These are phyloP conservation scores for Standfussiana lucernea DNA, from an alignment of 2,888 invertebrate genomes.

Conservation along the genomic window DNA sequence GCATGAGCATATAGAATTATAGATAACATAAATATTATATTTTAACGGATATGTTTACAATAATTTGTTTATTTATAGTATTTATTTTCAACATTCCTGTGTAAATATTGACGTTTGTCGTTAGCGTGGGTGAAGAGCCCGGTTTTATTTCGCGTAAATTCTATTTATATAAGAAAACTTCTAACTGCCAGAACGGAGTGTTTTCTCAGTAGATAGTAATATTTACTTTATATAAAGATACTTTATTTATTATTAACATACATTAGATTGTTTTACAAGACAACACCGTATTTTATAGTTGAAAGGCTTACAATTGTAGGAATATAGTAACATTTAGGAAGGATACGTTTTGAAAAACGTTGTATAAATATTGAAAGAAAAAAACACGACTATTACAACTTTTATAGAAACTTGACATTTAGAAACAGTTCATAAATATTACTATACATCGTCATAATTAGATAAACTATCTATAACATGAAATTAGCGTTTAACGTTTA, in stretches of 20 bases:
- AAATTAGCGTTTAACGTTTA: background rate
- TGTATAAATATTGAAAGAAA: background rate
- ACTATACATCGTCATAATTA: background rate
- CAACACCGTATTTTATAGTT: background rate
- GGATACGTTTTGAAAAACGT: slow-evolving; percentile 1
- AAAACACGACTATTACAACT: background rate
- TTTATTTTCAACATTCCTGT: slow-evolving; percentile 46
- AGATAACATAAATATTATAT: slow-evolving; percentile 32
- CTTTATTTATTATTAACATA: slow-evolving; percentile 2
- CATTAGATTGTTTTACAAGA: background rate
- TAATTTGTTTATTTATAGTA: slow-evolving; percentile 46
- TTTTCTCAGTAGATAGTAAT: background rate
- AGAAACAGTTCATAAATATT: slow-evolving; percentile 19
- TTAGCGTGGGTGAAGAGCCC: slow-evolving; percentile 53
- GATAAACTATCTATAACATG: background rate
- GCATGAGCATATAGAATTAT: slow-evolving; percentile 41
- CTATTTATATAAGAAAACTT: slow-evolving; percentile 21
- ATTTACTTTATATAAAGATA: slow-evolving; percentile 24
- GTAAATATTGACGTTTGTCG: slow-evolving; percentile 52
- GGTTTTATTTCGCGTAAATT: slow-evolving; percentile 11
- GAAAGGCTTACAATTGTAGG: slow-evolving; percentile 10
- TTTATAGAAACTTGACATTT: slow-evolving; percentile 5
- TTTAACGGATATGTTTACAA: slow-evolving; percentile 46
- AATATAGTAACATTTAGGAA: slow-evolving; percentile 18
- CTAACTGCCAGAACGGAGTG: background rate